A percentile compares a stretch with the other conserved stretches of the same genome.
These are phyloP conservation scores for Archips crataeganus DNA, from an alignment of 2,888 invertebrate species.

Conservation along the genomic window DNA sequence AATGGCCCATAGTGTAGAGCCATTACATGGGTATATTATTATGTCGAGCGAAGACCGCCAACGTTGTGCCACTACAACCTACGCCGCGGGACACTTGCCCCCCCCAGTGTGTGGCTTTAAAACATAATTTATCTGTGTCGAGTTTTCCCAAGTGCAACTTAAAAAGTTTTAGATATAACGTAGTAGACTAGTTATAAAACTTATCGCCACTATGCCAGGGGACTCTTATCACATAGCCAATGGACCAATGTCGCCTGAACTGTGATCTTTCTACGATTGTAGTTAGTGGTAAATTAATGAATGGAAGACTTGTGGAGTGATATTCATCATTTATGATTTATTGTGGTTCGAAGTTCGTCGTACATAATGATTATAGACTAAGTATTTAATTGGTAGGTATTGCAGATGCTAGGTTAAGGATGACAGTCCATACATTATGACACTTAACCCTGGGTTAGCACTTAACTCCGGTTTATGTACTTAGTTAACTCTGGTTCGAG, in stretches of 20 bases:
- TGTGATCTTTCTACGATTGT: not conserved
- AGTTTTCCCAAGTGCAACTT: not conserved
- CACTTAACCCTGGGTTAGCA: too few relatives aligned
- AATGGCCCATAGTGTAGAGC: too few relatives aligned
- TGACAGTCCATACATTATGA: too few relatives aligned
- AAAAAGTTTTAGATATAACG: not conserved
- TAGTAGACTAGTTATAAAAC: not conserved
- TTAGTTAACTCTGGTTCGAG: too few relatives aligned
- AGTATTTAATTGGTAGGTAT: not conserved
- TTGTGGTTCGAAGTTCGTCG: not conserved
- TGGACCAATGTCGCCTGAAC: not conserved
- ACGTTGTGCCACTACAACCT: too few relatives aligned
- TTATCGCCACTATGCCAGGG: not conserved
- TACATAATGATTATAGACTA: not conserved
- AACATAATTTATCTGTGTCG: too few relatives aligned
- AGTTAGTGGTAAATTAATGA: not conserved
- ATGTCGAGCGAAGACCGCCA: too few relatives aligned
- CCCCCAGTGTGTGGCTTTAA: too few relatives aligned
- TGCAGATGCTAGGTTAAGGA: too few relatives aligned
- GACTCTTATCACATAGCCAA: not conserved
- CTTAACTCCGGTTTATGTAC: too few relatives aligned
- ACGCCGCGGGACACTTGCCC: too few relatives aligned
- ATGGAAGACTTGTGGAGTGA: constrained; percentile 13
- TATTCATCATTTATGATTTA: not conserved
- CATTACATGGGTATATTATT: too few relatives aligned